phyloP scores from a whole-genome alignment of 2,113 vertebrate species.

The Ovis aries region DNA sequence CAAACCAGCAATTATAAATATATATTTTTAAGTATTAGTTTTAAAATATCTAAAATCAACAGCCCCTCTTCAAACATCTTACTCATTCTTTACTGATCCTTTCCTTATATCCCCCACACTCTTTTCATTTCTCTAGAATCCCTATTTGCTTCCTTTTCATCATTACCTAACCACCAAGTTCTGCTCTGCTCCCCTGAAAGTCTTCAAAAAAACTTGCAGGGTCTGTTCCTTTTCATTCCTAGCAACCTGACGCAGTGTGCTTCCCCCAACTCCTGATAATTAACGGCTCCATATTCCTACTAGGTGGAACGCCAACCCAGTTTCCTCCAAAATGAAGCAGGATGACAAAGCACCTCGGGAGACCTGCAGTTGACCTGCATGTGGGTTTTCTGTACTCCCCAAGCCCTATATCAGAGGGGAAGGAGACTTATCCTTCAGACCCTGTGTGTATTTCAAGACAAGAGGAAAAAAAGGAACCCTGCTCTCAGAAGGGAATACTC shows the following conservation, averaged over 20 bases:
- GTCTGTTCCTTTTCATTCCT: neutral
- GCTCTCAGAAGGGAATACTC: constrained; percentile 44
- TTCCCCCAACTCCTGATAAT: no score
- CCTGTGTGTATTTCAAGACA: neutral
- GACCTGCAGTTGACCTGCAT: neutral
- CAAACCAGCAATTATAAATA: neutral
- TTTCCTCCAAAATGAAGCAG: neutral
- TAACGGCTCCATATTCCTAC: neutral
- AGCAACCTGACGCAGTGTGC: neutral
- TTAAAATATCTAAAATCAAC: neutral
- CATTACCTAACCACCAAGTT: neutral
- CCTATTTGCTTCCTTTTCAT: neutral
- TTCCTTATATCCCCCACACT: neutral
- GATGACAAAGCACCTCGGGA: neutral
- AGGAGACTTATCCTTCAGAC: neutral
- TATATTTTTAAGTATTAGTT: neutral
- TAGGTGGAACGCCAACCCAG: neutral
- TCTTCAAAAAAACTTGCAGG: neutral
- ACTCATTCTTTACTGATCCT: neutral
- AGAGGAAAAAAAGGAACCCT: neutral
- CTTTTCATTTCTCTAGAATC: neutral
- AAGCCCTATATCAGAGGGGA: neutral
- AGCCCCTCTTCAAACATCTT: neutral
- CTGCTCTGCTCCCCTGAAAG: neutral
- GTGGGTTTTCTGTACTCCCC: neutral